Conservation (phyloP, 2,113 vertebrate genomes). For the Brachionichthys hirsutus region DNA sequence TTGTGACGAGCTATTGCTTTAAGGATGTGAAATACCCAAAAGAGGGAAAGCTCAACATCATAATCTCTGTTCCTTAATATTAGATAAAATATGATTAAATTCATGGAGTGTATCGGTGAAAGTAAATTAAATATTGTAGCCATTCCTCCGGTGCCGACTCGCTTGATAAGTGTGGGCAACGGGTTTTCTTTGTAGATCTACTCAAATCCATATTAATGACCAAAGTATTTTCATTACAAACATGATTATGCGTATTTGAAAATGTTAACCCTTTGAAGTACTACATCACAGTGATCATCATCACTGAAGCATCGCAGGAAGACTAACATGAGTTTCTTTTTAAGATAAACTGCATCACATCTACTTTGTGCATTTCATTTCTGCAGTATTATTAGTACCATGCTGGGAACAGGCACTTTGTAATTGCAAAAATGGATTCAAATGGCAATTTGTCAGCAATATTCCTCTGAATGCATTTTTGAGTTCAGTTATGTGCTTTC, state of each 20-base stretch:
- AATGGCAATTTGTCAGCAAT: background rate
- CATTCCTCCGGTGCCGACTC: constrained; percentile 30
- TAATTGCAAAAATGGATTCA: background rate
- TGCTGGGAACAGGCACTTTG: background rate
- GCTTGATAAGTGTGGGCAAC: constrained; percentile 30
- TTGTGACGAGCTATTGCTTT: background rate
- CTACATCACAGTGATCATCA: background rate
- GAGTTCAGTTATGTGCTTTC: constrained; percentile 1
- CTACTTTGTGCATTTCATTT: background rate
- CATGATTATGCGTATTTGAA: constrained; percentile 42
- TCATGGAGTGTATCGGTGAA: no score
- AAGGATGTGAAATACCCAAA: no score
- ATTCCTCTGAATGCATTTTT: constrained; percentile 11
- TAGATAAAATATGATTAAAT: no score
- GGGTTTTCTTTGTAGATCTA: constrained; percentile 40
- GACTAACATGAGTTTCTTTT: constrained; percentile 10
- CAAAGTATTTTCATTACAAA: constrained; percentile 50
- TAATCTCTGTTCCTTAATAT: background rate
- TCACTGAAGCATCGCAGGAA: background rate
- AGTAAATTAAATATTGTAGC: no score
- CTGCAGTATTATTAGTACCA: background rate
- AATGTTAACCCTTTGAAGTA: constrained; percentile 29
- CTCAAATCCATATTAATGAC: constrained; percentile 62
- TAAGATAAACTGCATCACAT: background rate
- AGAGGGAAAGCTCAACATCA: background rate